Evolutionary conservation across 2,797 vertebrate species (phyloP).

Genomic region (Rallus crepitans): DNA sequence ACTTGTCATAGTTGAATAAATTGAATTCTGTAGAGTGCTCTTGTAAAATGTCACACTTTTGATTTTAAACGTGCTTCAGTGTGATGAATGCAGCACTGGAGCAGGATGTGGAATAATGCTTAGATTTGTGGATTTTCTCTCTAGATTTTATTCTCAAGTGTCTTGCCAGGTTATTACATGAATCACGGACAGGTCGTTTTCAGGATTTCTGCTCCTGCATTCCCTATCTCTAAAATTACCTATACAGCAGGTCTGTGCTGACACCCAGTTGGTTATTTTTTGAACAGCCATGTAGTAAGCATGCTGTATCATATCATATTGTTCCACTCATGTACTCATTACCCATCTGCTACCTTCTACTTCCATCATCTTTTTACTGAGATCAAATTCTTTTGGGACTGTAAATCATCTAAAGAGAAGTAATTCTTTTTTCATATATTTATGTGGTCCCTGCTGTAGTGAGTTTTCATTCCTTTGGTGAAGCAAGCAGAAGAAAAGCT

Average conservation of each 20-base stretch:
- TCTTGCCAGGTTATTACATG: not conserved
- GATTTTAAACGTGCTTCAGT: not conserved
- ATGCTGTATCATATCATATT: not conserved
- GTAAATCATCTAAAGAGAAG: not conserved
- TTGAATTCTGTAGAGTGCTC: not conserved
- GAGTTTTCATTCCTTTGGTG: not conserved
- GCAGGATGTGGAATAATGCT: not conserved
- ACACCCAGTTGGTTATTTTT: not conserved
- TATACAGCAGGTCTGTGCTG: not conserved
- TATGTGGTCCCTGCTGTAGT: not conserved
- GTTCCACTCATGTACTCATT: not conserved
- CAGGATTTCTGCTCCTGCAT: not conserved
- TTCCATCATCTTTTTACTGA: not conserved
- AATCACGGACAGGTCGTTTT: not conserved
- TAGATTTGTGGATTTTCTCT: not conserved
- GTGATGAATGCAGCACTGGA: not conserved
- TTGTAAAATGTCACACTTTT: not conserved
- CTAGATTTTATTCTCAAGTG: not conserved
- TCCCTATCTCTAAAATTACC: not conserved
- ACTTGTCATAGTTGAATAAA: constrained; percentile 30
- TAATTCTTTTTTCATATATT: not conserved
- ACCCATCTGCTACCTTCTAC: not conserved
- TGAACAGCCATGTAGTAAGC: not conserved
- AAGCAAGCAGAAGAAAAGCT: not conserved
- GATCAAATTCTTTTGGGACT: not conserved